Conservation (phyloP, 2,888 invertebrate species). For the Apamea sordens region DNA sequence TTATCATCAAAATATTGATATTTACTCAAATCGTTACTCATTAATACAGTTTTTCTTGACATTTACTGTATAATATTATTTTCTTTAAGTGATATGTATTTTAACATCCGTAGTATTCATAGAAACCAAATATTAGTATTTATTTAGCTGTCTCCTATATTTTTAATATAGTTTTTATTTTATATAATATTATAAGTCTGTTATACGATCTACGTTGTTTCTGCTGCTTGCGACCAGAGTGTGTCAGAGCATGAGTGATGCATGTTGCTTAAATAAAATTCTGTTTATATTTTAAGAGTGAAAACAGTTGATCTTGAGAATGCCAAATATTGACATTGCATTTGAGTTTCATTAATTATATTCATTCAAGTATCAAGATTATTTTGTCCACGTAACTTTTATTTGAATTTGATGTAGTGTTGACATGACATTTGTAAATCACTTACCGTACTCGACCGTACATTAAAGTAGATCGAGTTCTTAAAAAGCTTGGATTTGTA, state of each 20-base stretch:
- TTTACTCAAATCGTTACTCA: not conserved
- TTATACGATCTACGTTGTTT: constrained; percentile 30
- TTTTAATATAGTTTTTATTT: constrained; percentile 51
- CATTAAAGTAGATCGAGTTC: not conserved
- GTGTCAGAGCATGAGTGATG: constrained; percentile 22
- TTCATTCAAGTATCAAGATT: constrained; percentile 45
- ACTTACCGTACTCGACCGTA: not conserved
- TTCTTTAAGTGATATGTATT: constrained; percentile 52
- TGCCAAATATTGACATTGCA: constrained; percentile 39
- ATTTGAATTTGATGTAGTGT: not conserved
- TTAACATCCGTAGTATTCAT: constrained; percentile 76
- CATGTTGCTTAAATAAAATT: constrained; percentile 43
- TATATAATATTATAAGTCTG: constrained; percentile 24
- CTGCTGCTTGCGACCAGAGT: constrained; percentile 24
- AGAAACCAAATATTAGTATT: constrained; percentile 82
- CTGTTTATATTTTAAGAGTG: constrained; percentile 36
- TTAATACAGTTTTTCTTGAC: not conserved
- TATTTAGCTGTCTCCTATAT: constrained; percentile 65
- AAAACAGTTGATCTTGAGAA: constrained; percentile 33
- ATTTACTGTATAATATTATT: constrained; percentile 34
- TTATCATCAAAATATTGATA: not conserved
- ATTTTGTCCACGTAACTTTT: not conserved
- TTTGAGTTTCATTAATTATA: constrained; percentile 1
- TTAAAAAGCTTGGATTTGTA: too few relatives aligned
- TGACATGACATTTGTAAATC: constrained; percentile 6